phyloP scores from a whole-genome alignment of 2,888 invertebrate species.

The Callosobruchus maculatus region DNA sequence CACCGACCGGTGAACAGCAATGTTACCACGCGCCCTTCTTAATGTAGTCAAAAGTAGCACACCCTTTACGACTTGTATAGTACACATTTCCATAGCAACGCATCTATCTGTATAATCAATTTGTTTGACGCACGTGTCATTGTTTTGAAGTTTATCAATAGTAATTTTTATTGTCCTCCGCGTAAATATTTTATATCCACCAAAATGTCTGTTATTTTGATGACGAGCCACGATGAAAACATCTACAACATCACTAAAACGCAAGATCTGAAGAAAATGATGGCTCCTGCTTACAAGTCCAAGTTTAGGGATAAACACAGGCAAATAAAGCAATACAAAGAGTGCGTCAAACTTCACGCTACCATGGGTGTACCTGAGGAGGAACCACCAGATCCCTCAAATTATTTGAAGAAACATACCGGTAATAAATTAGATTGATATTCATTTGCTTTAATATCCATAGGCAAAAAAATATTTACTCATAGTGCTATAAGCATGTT shows the following conservation, averaged over 20 bases:
- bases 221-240: constrained; percentile 64
- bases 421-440: constrained; percentile 17
- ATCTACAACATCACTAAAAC: constrained; percentile 58
- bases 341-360: constrained; percentile 47
- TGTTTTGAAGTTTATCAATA: neutral
- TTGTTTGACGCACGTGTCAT: neutral
- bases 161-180: neutral
- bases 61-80: neutral
- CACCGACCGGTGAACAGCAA: too few relatives aligned
- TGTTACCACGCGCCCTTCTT: too few relatives aligned
- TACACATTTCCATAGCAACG: neutral
- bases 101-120: neutral
- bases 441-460: neutral
- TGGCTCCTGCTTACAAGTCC: constrained; percentile 55
- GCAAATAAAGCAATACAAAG: constrained; percentile 39
- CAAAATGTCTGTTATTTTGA: constrained; percentile 62
- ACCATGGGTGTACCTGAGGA: constrained; percentile 68
- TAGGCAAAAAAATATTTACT: too few relatives aligned
- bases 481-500: too few relatives aligned
- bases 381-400: constrained; percentile 56
- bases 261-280: constrained; percentile 37
- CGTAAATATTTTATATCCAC: neutral
- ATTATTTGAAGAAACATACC: constrained; percentile 58
- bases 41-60: neutral
- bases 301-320: constrained; percentile 47